phyloP scores from a whole-genome alignment of 2,888 invertebrate species.

The Standfussiana lucernea region DNA sequence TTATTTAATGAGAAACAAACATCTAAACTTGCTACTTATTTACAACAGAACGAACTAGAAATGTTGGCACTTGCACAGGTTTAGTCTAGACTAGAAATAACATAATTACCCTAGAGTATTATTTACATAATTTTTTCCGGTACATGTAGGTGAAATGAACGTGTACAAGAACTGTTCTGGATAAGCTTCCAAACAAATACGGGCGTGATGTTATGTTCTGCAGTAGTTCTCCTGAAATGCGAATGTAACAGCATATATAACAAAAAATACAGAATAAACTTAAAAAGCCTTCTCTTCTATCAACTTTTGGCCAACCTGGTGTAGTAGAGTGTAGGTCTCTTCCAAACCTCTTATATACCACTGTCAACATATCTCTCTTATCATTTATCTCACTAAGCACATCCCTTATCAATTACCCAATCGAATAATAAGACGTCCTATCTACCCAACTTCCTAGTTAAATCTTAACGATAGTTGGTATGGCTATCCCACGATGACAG shows the following conservation, averaged over 20 bases:
- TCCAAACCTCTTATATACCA: not conserved
- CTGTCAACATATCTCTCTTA: not conserved
- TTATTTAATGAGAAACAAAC: not conserved
- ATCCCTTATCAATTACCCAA: not conserved
- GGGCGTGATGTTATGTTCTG: not conserved
- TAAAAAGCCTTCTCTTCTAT: not conserved
- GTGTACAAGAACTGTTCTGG: not conserved
- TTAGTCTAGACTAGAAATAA: not conserved
- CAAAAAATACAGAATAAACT: not conserved
- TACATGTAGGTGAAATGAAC: not conserved
- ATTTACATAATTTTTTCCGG: not conserved
- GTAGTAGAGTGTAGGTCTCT: not conserved
- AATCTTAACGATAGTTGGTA: constrained; percentile 33
- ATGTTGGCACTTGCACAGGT: constrained; percentile 4
- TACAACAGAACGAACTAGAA: not conserved
- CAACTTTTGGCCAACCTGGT: not conserved
- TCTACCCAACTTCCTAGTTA: not conserved
- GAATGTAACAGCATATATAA: not conserved
- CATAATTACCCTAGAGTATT: not conserved
- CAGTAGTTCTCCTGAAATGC: not conserved
- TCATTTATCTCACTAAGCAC: not conserved
- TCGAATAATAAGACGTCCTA: not conserved
- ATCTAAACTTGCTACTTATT: not conserved
- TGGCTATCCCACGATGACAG: not conserved
- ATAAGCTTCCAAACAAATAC: not conserved